These are phyloP conservation scores for Himalopsyche tibetana DNA, from an alignment of 2,888 invertebrate genomes.

Conservation along the genomic window DNA sequence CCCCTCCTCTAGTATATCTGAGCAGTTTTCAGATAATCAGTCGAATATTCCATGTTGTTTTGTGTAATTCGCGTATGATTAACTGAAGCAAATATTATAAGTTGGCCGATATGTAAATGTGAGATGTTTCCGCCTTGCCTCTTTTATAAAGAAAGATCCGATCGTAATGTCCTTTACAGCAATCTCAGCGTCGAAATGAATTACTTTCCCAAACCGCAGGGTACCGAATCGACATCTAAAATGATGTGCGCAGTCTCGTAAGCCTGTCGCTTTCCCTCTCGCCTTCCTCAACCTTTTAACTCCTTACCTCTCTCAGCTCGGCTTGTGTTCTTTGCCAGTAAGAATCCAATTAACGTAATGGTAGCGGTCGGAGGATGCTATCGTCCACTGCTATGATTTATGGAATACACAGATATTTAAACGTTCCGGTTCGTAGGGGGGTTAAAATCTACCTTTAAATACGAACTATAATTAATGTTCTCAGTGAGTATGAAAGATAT, in stretches of 20 bases:
- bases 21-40: too few relatives aligned
- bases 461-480: too few relatives aligned
- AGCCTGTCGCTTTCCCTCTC: neutral
- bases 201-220: slow-evolving; percentile 25
- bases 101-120: too few relatives aligned
- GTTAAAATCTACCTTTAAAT: neutral
- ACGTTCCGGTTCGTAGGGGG: slow-evolving; percentile 34
- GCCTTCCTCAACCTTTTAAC: neutral
- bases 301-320: slow-evolving; percentile 16
- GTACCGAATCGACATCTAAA: slow-evolving; percentile 2
- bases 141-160: too few relatives aligned
- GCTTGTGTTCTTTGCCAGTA: slow-evolving; percentile 44
- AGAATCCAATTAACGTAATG: slow-evolving; percentile 63
- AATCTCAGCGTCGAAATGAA: neutral
- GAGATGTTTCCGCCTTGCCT: too few relatives aligned
- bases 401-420: slow-evolving; percentile 56
- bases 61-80: too few relatives aligned
- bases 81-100: too few relatives aligned
- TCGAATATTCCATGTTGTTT: too few relatives aligned
- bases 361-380: slow-evolving; percentile 62
- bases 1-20: too few relatives aligned
- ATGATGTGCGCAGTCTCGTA: neutral
- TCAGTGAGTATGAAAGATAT: too few relatives aligned
- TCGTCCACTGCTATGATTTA: slow-evolving; percentile 62
- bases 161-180: neutral